These are phyloP conservation scores for Parus major DNA, from an alignment of 2,113 vertebrate genomes.

Conservation along the genomic window DNA sequence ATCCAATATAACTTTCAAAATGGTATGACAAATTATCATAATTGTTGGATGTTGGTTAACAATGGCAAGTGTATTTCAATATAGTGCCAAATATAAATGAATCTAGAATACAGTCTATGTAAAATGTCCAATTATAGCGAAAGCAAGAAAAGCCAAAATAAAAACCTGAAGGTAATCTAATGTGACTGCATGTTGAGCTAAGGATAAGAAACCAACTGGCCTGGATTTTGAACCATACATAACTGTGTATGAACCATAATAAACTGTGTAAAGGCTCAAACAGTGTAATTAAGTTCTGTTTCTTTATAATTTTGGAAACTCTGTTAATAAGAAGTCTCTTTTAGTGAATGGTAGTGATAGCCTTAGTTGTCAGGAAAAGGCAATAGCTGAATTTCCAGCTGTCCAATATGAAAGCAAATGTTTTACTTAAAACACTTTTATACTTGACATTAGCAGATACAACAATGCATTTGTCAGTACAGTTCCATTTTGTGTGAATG, in stretches of 20 bases:
- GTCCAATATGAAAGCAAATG: background rate
- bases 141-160: background rate
- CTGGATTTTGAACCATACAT: constrained; percentile 21
- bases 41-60: constrained; percentile 38
- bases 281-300: background rate
- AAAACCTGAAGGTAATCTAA: constrained; percentile 25
- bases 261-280: constrained; percentile 13
- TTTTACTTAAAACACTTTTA: constrained; percentile 2
- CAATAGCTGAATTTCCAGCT: background rate
- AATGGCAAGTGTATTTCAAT: constrained; percentile 34
- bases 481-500: background rate
- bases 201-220: background rate
- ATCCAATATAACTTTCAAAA: constrained; percentile 58
- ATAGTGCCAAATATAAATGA: constrained; percentile 20
- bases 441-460: background rate
- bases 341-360: background rate
- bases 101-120: background rate
- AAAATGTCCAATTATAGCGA: background rate
- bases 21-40: constrained; percentile 48
- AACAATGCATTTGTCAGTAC: background rate
- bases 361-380: background rate
- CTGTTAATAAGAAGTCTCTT: background rate
- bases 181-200: background rate
- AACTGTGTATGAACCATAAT: background rate
- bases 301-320: constrained; percentile 3